phyloP scores from a whole-genome alignment of 2,113 vertebrate genomes.

The Cynoglossus semilaevis region DNA sequence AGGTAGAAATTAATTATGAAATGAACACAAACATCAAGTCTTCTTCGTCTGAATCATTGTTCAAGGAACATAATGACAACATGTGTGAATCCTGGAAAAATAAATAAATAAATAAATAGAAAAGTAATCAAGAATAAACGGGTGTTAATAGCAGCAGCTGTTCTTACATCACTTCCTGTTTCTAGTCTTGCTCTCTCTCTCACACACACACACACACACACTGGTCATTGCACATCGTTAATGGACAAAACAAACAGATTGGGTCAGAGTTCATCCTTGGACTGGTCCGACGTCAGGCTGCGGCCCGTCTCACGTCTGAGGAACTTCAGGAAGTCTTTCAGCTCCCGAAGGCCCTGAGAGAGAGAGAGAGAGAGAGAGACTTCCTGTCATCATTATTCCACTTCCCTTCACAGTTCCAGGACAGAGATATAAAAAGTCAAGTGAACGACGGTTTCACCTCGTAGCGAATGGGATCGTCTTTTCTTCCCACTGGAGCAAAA shows the following conservation, averaged over 20 bases:
- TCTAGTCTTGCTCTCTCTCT: too few species aligned
- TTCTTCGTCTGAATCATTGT: not conserved
- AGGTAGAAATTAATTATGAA: not conserved
- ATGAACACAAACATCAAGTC: too few species aligned
- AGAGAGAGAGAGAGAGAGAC: too few species aligned
- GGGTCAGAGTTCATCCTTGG: constrained; percentile 68
- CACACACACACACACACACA: too few species aligned
- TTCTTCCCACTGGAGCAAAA: constrained; percentile 61
- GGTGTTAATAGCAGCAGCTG: not conserved
- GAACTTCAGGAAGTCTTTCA: constrained; percentile 73
- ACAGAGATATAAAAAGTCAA: too few species aligned
- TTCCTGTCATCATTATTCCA: too few species aligned
- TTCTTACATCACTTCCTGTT: not conserved
- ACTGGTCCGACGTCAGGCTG: not conserved
- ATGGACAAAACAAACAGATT: fast-evolving
- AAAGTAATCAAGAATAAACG: not conserved
- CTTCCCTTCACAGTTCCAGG: too few species aligned
- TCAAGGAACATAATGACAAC: not conserved
- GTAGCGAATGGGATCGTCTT: constrained; percentile 69
- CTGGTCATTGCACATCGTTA: not conserved
- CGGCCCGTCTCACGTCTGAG: constrained; percentile 61
- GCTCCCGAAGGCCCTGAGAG: constrained; percentile 68
- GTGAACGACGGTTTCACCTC: constrained; percentile 56
- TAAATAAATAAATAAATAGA: constrained; percentile 3
- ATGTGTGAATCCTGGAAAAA: too few species aligned